Base-by-base conservation (phyloP, 1,140 invertebrate species). In the Araneus ventricosus region DNA sequence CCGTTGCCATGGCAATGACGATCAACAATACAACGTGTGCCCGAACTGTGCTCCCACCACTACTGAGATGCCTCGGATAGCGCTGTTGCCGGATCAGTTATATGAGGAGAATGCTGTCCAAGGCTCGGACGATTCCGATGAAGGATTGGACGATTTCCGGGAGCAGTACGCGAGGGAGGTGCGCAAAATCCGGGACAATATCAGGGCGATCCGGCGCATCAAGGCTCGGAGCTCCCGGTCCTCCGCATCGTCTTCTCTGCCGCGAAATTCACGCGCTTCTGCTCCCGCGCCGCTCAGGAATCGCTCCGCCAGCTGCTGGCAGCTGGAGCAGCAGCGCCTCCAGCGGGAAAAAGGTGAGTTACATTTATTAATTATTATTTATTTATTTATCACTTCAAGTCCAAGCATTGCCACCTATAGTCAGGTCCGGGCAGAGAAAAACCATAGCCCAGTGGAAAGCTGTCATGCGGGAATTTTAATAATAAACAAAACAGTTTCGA, bases 181-280 rank as follows among this genome's bases (percentile, higher is more conserved):
- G 34, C 70, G 87, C 2, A 93, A 93, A 37, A 93, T 93, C 87
- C 86, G 87, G 86, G 92, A 93, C 8, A 93, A 93, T 52, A 93
- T 93, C 39, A 75, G 87, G 27, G 92, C 92, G 27, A 93, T 93
- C 92, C 91, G 91, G 27, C 30, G 67, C 22, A 87, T 93, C 85
- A 93, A 93, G 41, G 80, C 80, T 24, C 34, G 80, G 4, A 45
- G 80, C 34, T 87, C 91, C 30, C 90, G 90, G 7, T 92, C 90
- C 24, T 86, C 90, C 41, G 80, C 59, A n/a, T 59, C 90, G 59
- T 87, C 91, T 80, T 75, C 91, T 6, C 41, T 75, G 22, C 61
- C 61, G n/a, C 67, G 75, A n/a, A 57, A 30, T 34, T n/a, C 67
- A 34, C 70, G 88, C 14, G 75, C 67, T 45, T 39, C 61, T 45